Conservation (phyloP, 2,113 vertebrate species). For the Pygathrix nemaeus region DNA sequence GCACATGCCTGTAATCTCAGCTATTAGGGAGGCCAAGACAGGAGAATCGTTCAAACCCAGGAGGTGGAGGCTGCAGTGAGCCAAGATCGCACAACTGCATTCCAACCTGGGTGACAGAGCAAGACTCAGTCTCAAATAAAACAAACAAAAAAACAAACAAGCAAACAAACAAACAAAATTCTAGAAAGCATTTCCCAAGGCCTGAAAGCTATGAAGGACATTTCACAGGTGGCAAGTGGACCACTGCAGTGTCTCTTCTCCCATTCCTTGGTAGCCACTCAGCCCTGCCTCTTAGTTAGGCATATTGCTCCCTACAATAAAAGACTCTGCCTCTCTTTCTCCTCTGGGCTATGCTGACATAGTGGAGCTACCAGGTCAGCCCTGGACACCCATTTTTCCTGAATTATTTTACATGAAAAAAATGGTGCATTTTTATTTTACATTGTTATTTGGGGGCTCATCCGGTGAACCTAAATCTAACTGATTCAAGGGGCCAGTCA, state of each 20-base stretch:
- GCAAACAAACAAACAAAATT: not conserved
- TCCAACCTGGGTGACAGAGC: no score
- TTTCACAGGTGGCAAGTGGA: not conserved
- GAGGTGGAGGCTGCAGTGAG: no score
- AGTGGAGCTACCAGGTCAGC: not conserved
- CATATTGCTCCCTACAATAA: not conserved
- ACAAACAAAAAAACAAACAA: no score
- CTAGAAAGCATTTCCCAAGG: not conserved
- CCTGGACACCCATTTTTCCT: not conserved
- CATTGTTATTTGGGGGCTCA: not conserved
- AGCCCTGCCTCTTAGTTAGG: not conserved
- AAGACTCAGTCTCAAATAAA: no score
- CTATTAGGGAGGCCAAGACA: no score
- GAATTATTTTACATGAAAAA: not conserved
- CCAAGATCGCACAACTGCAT: no score
- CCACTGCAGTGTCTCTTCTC: not conserved
- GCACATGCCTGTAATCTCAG: no score
- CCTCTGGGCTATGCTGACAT: not conserved
- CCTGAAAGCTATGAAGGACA: not conserved
- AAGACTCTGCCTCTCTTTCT: not conserved
- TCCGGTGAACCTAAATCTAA: not conserved
- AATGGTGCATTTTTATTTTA: not conserved
- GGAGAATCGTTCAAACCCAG: no score
- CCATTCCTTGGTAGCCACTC: not conserved
- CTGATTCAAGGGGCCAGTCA: not conserved